Evolutionary conservation across 2,888 invertebrate genomes (phyloP).

Genomic region (Ceriagrion tenellum): DNA sequence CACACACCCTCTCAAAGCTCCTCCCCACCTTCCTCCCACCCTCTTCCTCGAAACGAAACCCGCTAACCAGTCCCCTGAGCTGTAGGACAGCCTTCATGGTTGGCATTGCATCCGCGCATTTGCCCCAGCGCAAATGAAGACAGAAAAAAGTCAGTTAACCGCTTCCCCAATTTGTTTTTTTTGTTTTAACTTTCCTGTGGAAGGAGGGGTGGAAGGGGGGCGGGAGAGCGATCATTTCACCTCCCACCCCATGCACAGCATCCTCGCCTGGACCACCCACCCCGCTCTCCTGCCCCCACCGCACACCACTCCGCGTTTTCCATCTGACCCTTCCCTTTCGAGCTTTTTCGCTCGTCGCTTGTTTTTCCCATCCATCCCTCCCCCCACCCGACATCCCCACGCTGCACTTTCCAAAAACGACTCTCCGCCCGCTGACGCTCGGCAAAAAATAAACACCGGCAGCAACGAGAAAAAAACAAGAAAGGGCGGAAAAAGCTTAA

Average conservation of each 20-base stretch:
- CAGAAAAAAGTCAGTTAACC: conserved; percentile 44
- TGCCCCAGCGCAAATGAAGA: conserved; percentile 30
- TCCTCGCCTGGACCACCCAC: background rate
- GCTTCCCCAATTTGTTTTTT: conserved; percentile 37
- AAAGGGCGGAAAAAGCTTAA: background rate
- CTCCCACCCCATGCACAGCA: background rate
- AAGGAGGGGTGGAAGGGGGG: too few species aligned
- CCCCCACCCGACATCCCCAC: background rate
- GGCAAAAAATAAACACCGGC: background rate
- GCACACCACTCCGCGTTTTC: background rate
- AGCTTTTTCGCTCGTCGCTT: background rate
- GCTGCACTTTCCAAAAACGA: background rate
- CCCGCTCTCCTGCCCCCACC: background rate
- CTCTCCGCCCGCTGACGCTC: background rate
- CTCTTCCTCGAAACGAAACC: background rate
- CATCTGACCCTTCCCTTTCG: background rate
- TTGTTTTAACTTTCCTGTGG: background rate
- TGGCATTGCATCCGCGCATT: conserved; percentile 60
- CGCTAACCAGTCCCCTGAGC: conserved; percentile 59
- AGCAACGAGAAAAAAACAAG: background rate
- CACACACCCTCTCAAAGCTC: background rate
- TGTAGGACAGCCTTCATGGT: conserved; percentile 60
- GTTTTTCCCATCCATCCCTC: background rate
- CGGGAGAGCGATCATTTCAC: background rate
- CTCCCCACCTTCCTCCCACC: background rate